phyloP scores from a whole-genome alignment of 1,140 invertebrate genomes.

The Drosophila insularis region DNA sequence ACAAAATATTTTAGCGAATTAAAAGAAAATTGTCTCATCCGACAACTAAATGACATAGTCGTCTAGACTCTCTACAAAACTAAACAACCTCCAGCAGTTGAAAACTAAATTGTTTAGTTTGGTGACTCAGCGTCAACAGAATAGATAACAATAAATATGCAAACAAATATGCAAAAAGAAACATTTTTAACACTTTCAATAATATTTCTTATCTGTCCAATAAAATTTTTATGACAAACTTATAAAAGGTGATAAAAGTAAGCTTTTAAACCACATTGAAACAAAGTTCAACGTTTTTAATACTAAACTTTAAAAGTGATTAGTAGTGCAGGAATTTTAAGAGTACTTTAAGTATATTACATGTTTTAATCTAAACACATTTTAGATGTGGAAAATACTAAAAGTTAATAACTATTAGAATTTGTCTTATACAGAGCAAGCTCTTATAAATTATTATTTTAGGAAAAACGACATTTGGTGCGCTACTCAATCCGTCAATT shows the following conservation, averaged over 20 bases:
- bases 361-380: no score
- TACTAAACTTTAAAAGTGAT: no score
- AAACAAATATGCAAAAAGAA: background rate
- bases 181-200: background rate
- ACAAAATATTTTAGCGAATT: slow-evolving; percentile 78
- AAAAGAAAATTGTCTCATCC: slow-evolving; percentile 77
- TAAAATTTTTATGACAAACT: background rate
- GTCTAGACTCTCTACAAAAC: slow-evolving; percentile 12
- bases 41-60: slow-evolving; percentile 60
- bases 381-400: no score
- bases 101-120: slow-evolving; percentile 1
- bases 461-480: no score
- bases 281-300: no score
- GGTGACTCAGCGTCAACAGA: slow-evolving; percentile 22
- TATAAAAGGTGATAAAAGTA: background rate
- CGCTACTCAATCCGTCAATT: no score
- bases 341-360: no score
- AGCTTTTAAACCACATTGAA: background rate
- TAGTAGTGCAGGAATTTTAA: no score
- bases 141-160: slow-evolving; percentile 12
- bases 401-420: no score
- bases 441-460: no score
- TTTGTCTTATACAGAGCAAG: no score
- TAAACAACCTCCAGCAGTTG: background rate
- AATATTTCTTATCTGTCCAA: background rate